phyloP scores from a whole-genome alignment of 2,113 vertebrate species.

The Macrotus californicus region DNA sequence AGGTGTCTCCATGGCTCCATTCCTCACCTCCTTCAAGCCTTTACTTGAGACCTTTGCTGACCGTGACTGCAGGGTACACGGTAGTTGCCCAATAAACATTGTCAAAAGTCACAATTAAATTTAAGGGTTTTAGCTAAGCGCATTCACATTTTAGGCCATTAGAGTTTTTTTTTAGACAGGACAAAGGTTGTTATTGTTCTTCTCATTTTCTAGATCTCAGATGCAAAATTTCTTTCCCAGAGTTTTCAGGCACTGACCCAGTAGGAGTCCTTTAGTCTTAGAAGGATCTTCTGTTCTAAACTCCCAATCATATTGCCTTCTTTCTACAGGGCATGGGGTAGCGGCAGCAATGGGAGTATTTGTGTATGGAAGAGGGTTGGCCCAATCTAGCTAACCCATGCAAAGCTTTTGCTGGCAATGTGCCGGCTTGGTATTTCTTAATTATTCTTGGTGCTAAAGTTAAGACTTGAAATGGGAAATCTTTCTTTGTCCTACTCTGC shows the following conservation, averaged over 20 bases:
- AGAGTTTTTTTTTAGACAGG: background rate
- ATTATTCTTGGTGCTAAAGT: background rate
- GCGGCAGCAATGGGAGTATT: background rate
- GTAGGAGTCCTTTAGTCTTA: background rate
- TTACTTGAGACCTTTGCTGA: background rate
- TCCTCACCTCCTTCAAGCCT: background rate
- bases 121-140: background rate
- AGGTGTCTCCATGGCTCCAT: background rate
- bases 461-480: background rate
- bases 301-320: background rate
- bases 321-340: background rate
- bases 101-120: background rate
- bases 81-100: background rate
- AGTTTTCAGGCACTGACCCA: background rate
- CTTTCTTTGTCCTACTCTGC: background rate
- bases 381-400: background rate
- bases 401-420: background rate
- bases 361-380: background rate
- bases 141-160: background rate
- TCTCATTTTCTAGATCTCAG: constrained; percentile 13
- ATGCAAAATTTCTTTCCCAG: background rate
- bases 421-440: background rate
- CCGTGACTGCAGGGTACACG: background rate
- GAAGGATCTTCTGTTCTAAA: background rate
- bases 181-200: background rate